A percentile compares a stretch with the other conserved stretches of the same genome.
Evolutionary conservation across 1,140 invertebrate species (phyloP).

Genomic region (Drosophila santomea): DNA sequence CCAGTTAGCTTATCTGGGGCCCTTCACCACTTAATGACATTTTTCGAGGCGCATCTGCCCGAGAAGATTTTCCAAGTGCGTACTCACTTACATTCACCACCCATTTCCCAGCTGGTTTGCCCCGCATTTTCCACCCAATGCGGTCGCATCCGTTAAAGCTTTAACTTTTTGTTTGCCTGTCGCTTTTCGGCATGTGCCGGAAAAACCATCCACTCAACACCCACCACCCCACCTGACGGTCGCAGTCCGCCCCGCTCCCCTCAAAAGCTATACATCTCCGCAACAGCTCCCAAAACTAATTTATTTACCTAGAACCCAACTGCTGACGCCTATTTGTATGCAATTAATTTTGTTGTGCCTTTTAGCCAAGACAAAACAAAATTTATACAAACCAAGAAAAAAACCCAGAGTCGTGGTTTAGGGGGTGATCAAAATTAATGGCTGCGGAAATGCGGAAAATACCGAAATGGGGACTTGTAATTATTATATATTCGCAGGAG

Average conservation of each 20-base stretch:
- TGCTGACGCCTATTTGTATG: conserved; percentile 69
- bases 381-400: conserved; percentile 18
- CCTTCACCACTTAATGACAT: conserved; percentile 18
- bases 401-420: background rate
- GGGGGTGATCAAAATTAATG: background rate
- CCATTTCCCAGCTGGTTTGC: background rate
- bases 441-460: background rate
- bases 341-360: conserved; percentile 69
- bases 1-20: background rate
- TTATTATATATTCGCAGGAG: background rate
- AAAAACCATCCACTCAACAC: conserved; percentile 8
- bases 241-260: conserved; percentile 12
- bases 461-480: background rate
- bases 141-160: conserved; percentile 36
- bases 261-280: conserved; percentile 16
- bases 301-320: conserved; percentile 54
- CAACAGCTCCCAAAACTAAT: conserved; percentile 39
- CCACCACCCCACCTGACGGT: conserved; percentile 31
- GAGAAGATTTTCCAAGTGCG: conserved; percentile 25
- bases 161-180: conserved; percentile 37
- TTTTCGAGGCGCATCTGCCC: conserved; percentile 15
- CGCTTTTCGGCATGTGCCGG: conserved; percentile 38
- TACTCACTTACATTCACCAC: conserved; percentile 7
- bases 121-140: background rate
- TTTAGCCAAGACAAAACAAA: conserved; percentile 4